Evolutionary conservation across 2,113 vertebrate genomes (phyloP), one percentile per base, ranked within the genome.

Genomic region (Phainopepla nitens): DNA sequence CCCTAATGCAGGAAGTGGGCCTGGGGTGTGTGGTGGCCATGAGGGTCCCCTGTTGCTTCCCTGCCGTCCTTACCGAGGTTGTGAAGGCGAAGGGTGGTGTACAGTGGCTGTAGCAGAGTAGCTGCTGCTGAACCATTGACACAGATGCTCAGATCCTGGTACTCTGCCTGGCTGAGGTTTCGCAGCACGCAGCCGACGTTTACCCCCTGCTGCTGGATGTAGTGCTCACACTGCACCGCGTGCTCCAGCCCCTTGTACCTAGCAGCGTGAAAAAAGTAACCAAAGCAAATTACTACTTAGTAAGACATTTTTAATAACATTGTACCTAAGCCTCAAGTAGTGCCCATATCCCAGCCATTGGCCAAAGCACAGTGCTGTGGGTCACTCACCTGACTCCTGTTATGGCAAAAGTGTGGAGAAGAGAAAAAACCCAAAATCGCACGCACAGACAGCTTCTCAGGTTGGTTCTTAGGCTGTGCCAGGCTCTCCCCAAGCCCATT

Each of bases 131-230:
- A 98, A 9, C 98, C 98, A 24, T 99, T 99, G 47, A 99, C 97
- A 83, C 98, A 99, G 9, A 99, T 71, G 82, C 97, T 98, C 60
- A 99, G 98, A 24, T 99, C 98, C n/a, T 85, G 98, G 88, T 98
- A 99, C 15, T 98, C 97, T n/a, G 98, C 95, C 65, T 98, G 97
- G 29, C 93, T 82, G 27, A 96, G 93, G 22, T 77, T 90, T 7
- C 94, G 92, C 89, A 99, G 97, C 22, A 44, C 81, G 65, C 99
- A 99, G 83, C 99, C 98, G 1, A 66, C 49, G 23, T 97, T 98
- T 45, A 77, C 8, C 6, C 97, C 97, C 0, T 62, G 60, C 3
- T 57, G 75, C 29, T 93, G 50, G 6, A 98, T 72, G 18, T 99
- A 99, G 45, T 96, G 54, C 0, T 84, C 91, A 12, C 99, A 99